Conservation (phyloP, 2,797 vertebrate species). For the Thamnophis elegans region DNA sequence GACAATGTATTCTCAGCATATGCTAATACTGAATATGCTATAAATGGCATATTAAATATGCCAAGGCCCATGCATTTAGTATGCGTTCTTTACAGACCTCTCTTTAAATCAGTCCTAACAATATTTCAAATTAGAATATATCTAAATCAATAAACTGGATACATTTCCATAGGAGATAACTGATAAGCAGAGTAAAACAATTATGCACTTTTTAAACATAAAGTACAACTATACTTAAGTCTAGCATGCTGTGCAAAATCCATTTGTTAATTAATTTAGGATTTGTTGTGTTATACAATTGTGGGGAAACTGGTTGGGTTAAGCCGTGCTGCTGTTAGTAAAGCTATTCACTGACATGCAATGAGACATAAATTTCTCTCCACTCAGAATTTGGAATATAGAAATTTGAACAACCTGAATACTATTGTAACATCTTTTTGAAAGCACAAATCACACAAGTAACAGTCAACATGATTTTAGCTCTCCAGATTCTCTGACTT, state of each 20-base stretch:
- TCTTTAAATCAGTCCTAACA: not conserved
- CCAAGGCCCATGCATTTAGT: not conserved
- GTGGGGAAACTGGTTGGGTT: not conserved
- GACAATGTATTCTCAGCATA: not conserved
- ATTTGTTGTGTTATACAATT: not conserved
- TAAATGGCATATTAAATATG: not conserved
- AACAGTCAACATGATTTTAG: not conserved
- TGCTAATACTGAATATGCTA: not conserved
- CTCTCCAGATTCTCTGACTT: not conserved
- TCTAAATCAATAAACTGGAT: not conserved
- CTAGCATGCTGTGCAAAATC: not conserved
- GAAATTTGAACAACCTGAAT: not conserved
- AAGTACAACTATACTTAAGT: not conserved
- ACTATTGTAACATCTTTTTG: not conserved
- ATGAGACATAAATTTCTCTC: not conserved
- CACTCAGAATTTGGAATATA: not conserved
- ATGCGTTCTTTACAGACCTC: not conserved
- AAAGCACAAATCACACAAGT: not conserved
- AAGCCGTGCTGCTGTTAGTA: not conserved
- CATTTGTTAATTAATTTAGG: not conserved
- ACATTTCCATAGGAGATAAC: not conserved
- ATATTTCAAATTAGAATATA: not conserved
- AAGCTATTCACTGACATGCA: not conserved
- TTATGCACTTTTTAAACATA: not conserved
- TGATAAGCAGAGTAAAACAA: not conserved